A percentile compares a stretch with the other conserved stretches of the same genome.
Conservation (phyloP, 1,140 invertebrate species). For the Chironomus tepperi region DNA sequence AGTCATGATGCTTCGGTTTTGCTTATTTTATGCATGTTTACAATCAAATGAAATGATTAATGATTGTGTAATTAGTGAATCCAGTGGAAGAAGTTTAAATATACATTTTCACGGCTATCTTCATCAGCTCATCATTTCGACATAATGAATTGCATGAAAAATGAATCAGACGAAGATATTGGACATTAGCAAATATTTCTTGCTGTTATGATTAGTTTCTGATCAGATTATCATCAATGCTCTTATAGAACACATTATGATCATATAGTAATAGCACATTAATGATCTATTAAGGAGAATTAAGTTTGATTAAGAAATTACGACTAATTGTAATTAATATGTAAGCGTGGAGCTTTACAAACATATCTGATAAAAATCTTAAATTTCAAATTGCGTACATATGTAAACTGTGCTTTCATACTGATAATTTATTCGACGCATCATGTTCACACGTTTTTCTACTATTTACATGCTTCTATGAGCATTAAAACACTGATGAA, state of each 20-base stretch:
- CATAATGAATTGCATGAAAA: conserved; percentile 8
- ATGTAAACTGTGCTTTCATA: not conserved
- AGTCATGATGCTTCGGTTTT: too few relatives aligned
- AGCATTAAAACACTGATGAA: not conserved
- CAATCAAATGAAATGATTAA: not conserved
- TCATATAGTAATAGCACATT: too few relatives aligned
- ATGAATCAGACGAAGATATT: not conserved
- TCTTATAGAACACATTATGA: too few relatives aligned
- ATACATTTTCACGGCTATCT: not conserved
- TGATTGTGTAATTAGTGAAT: conserved; percentile 7
- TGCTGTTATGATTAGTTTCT: too few relatives aligned
- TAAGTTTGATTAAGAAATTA: too few relatives aligned
- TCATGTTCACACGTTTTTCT: not conserved
- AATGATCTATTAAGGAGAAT: too few relatives aligned
- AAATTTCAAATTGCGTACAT: not conserved
- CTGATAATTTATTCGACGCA: not conserved
- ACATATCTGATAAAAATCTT: not conserved
- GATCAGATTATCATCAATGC: too few relatives aligned
- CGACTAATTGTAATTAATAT: too few relatives aligned
- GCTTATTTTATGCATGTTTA: too few relatives aligned
- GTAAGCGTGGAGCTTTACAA: too few relatives aligned
- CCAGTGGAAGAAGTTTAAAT: not conserved
- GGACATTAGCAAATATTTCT: too few relatives aligned
- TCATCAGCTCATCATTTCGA: not conserved
- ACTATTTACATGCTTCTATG: not conserved